Conservation (phyloP, 2,888 invertebrate genomes). For the Odontomyia ornata region DNA sequence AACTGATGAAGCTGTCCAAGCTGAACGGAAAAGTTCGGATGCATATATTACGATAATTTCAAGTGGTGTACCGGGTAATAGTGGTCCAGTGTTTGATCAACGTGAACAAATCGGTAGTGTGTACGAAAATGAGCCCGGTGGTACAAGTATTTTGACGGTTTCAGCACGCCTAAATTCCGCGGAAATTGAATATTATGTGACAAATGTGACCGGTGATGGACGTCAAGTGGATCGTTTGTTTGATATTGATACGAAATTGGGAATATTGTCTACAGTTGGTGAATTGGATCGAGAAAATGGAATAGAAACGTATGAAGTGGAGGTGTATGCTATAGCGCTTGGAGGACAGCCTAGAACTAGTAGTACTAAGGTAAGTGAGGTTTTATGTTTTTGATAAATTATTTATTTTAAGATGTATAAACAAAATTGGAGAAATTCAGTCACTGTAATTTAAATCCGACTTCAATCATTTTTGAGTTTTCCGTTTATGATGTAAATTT, state of each 20-base stretch:
- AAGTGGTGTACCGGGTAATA: constrained; percentile 46
- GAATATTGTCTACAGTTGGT: constrained; percentile 86
- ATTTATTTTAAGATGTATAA: neutral
- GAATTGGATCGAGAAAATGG: constrained; percentile 86
- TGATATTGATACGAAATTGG: constrained; percentile 88
- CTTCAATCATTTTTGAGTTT: too few relatives aligned
- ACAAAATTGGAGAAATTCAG: too few relatives aligned
- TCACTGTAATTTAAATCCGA: too few relatives aligned
- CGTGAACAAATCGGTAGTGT: constrained; percentile 80
- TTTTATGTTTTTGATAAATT: neutral
- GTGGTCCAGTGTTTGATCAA: constrained; percentile 70
- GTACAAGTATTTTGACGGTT: constrained; percentile 84
- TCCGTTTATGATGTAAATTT: too few relatives aligned
- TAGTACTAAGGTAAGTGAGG: constrained; percentile 81
- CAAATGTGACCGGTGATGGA: constrained; percentile 80
- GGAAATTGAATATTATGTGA: constrained; percentile 89
- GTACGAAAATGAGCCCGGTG: constrained; percentile 88
- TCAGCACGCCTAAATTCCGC: constrained; percentile 73
- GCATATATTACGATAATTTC: constrained; percentile 85
- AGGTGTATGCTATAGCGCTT: constrained; percentile 83
- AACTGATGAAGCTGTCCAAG: constrained; percentile 90
- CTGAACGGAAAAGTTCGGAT: constrained; percentile 86
- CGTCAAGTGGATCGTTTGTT: constrained; percentile 88
- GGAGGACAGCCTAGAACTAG: constrained; percentile 78
- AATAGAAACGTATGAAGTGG: constrained; percentile 82